phyloP scores from a whole-genome alignment of 2,888 invertebrate species.

The Eurytoma adleriae region DNA sequence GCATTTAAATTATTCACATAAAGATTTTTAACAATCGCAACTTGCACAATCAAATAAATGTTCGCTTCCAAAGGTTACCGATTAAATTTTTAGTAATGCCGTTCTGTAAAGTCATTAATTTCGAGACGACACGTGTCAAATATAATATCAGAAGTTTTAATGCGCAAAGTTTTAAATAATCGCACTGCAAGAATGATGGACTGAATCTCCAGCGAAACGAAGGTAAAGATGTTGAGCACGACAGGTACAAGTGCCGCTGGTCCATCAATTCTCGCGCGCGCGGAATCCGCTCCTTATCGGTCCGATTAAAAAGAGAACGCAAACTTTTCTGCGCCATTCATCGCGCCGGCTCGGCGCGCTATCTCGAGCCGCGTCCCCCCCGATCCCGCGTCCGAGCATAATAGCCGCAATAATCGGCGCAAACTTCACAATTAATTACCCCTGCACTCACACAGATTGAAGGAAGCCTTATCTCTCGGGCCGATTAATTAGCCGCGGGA shows the following conservation, averaged over 20 bases:
- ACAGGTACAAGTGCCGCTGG: too few species aligned
- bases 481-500: conserved; percentile 24
- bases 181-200: background rate
- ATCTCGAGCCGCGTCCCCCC: background rate
- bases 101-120: too few species aligned
- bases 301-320: background rate
- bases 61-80: too few species aligned
- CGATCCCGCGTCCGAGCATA: background rate
- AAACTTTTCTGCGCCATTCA: conserved; percentile 4
- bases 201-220: conserved; percentile 11
- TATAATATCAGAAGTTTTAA: conserved; percentile 41
- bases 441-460: conserved; percentile 32
- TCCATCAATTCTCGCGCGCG: too few species aligned
- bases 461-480: conserved; percentile 16
- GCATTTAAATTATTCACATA: too few species aligned
- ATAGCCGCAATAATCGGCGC: conserved; percentile 4
- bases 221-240: background rate
- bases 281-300: too few species aligned
- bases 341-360: background rate
- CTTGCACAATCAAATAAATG: too few species aligned
- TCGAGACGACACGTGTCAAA: background rate
- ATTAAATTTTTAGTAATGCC: too few species aligned
- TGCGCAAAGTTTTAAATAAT: conserved; percentile 48
- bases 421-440: conserved; percentile 36
- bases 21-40: too few species aligned